These are phyloP conservation scores for Callimorpha dominula DNA, from an alignment of 2,888 invertebrate species.

Conservation along the genomic window DNA sequence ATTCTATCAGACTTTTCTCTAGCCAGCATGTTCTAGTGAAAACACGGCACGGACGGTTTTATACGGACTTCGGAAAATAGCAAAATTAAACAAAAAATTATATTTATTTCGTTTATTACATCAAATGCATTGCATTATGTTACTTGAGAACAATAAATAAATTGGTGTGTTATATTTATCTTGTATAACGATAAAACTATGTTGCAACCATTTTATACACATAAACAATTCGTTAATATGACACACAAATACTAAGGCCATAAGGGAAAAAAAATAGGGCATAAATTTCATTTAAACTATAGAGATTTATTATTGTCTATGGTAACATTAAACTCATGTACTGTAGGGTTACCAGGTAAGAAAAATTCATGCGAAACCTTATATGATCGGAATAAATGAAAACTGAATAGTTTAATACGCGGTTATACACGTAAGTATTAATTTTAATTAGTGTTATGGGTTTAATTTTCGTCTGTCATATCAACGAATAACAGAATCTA, in stretches of 20 bases:
- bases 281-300: not conserved
- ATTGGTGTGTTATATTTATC: slow-evolving; percentile 71
- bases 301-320: not conserved
- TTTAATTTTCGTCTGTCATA: slow-evolving; percentile 35
- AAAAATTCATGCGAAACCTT: not conserved
- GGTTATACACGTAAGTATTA: not conserved
- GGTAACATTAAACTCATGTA: not conserved
- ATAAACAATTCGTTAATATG: slow-evolving; percentile 24
- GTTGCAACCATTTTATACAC: slow-evolving; percentile 51
- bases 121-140: slow-evolving; percentile 84
- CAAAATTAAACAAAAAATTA: slow-evolving; percentile 30
- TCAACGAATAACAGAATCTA: slow-evolving; percentile 39
- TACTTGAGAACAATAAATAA: slow-evolving; percentile 81
- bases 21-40: too few species aligned
- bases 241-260: slow-evolving; percentile 16
- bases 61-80: not conserved
- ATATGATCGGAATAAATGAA: too few species aligned
- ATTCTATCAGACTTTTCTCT: too few species aligned
- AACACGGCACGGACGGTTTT: too few species aligned
- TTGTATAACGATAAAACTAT: slow-evolving; percentile 64
- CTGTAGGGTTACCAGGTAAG: not conserved
- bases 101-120: slow-evolving; percentile 81
- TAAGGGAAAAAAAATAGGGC: not conserved
- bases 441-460: not conserved
- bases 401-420: too few species aligned